Percentiles rank a stretch among this genome's conserved stretches.
These are phyloP conservation scores for Microtus pennsylvanicus DNA, from an alignment of 2,113 vertebrate genomes.

Conservation along the genomic window DNA sequence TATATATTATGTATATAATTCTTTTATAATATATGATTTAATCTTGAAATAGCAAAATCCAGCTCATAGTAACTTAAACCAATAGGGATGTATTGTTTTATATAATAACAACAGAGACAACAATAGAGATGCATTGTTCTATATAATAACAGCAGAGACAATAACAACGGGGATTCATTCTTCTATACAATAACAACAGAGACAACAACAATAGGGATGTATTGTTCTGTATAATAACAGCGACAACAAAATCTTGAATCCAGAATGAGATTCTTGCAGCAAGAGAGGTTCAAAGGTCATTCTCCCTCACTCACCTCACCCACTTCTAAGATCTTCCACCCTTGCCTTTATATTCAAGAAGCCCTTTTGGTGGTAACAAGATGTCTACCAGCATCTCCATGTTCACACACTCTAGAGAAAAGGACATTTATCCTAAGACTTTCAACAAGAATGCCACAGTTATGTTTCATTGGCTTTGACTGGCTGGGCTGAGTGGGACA, in stretches of 20 bases:
- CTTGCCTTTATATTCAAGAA: neutral
- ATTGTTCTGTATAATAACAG: neutral
- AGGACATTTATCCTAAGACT: neutral
- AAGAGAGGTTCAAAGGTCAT: neutral
- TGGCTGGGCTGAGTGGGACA: neutral
- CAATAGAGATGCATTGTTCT: too few species aligned
- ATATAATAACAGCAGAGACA: too few species aligned
- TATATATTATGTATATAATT: too few species aligned
- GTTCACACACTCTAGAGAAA: neutral
- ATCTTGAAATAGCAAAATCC: neutral
- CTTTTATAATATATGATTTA: neutral
- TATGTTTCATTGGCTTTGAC: neutral
- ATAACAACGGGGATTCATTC: too few species aligned
- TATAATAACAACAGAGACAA: neutral
- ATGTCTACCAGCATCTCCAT: neutral
- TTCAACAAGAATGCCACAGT: neutral
- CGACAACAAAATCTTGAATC: neutral
- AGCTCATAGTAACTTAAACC: neutral
- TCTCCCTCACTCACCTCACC: neutral
- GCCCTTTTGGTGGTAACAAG: neutral
- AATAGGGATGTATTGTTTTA: neutral
- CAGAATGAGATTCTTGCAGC: neutral
- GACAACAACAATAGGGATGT: neutral
- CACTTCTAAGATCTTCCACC: neutral
- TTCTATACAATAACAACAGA: too few species aligned